phyloP scores from a whole-genome alignment of 2,888 invertebrate genomes.

The Drosophila anceps region DNA sequence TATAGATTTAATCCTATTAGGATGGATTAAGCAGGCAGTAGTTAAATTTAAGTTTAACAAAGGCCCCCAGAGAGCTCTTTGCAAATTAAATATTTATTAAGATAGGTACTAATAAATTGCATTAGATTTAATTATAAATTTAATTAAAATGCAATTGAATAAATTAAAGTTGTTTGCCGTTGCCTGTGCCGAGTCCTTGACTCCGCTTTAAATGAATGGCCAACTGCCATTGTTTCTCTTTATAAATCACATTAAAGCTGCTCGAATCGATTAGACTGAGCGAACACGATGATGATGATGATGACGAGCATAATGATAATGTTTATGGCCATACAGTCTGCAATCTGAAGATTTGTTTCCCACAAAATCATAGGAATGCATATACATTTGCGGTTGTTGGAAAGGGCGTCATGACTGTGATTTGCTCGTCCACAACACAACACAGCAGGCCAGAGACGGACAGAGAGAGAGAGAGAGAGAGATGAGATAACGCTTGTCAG shows the following conservation, averaged over 20 bases:
- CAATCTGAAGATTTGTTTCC: background rate
- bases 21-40: background rate
- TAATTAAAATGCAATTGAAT: background rate
- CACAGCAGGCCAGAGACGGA: background rate
- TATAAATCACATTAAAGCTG: conserved; percentile 3
- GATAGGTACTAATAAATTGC: background rate
- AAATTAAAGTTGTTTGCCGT: background rate
- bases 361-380: conserved; percentile 16
- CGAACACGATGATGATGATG: background rate
- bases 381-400: conserved; percentile 16
- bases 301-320: background rate
- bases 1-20: background rate
- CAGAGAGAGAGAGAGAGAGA: background rate
- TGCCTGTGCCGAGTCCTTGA: background rate
- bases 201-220: background rate
- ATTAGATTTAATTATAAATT: background rate
- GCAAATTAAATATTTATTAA: conserved; percentile 5
- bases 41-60: background rate
- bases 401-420: background rate
- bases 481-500: conserved; percentile 4
- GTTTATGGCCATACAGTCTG: background rate
- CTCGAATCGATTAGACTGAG: conserved; percentile 16
- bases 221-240: background rate
- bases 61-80: background rate
- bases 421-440: background rate